phyloP scores from a whole-genome alignment of 2,888 invertebrate genomes.

The Agonopterix subpropinquella region DNA sequence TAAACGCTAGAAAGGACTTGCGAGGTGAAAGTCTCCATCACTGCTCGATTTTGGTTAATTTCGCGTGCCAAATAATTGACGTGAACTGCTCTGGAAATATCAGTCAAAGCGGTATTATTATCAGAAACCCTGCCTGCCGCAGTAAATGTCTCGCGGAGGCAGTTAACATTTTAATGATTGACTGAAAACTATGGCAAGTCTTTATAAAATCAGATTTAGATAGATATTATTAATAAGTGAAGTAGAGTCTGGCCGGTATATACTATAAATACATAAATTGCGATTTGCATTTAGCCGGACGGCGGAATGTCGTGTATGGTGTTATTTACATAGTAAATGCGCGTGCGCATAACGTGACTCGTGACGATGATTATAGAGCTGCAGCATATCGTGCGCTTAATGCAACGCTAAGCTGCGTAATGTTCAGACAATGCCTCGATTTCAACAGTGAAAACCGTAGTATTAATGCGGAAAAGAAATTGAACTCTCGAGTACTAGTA shows the following conservation, averaged over 20 bases:
- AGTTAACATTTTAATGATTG: too few relatives aligned
- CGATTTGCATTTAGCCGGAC: conserved; percentile 5
- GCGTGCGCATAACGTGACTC: conserved; percentile 52
- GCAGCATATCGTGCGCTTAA: conserved; percentile 55
- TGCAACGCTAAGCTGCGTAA: conserved; percentile 52
- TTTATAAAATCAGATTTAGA: background rate
- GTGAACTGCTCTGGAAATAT: conserved; percentile 39
- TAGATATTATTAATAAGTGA: background rate
- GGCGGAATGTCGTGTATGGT: conserved; percentile 46
- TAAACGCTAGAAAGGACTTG: conserved; percentile 46
- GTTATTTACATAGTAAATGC: conserved; percentile 54
- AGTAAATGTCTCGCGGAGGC: too few relatives aligned
- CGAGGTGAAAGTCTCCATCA: conserved; percentile 42
- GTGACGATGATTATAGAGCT: conserved; percentile 56
- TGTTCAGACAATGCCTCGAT: conserved; percentile 48
- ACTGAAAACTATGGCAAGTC: too few relatives aligned
- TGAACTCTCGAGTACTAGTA: conserved; percentile 20
- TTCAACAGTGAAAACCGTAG: conserved; percentile 42
- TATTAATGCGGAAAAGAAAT: conserved; percentile 46
- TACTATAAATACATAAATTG: background rate
- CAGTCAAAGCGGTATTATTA: conserved; percentile 23
- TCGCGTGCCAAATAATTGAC: conserved; percentile 30
- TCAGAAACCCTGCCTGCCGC: too few relatives aligned
- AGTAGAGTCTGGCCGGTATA: background rate
- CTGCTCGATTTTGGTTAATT: conserved; percentile 41